These are phyloP conservation scores for Anolis apletophallus DNA, from an alignment of 2,797 vertebrate species.

Conservation along the genomic window DNA sequence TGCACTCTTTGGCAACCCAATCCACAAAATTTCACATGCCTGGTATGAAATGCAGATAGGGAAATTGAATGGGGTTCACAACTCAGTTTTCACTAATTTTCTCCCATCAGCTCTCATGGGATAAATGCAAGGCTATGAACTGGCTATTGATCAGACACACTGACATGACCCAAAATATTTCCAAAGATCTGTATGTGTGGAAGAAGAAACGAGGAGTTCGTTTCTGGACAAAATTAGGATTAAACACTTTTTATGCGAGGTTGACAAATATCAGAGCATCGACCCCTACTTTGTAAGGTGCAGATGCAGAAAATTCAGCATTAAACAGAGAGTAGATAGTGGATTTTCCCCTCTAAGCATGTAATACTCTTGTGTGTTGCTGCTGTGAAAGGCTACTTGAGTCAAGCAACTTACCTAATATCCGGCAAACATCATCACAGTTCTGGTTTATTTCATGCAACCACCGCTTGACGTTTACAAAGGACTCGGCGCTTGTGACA, in stretches of 20 bases:
- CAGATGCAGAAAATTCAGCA: too few species aligned
- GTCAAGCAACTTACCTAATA: slow-evolving; percentile 87
- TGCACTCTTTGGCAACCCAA: not conserved
- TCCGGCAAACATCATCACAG: slow-evolving; percentile 97
- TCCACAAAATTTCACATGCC: not conserved
- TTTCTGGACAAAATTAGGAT: too few species aligned
- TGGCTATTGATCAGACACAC: not conserved
- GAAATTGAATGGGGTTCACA: not conserved
- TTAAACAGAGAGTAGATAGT: too few species aligned
- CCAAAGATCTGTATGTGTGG: too few species aligned
- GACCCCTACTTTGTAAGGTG: too few species aligned
- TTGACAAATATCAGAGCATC: too few species aligned
- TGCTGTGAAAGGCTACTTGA: not conserved
- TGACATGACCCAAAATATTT: not conserved
- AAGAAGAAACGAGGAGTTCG: too few species aligned
- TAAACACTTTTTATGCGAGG: too few species aligned
- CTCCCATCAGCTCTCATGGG: not conserved
- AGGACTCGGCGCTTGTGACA: slow-evolving; percentile 97
- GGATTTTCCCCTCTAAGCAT: too few species aligned
- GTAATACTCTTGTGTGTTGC: too few species aligned
- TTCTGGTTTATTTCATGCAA: slow-evolving; percentile 99
- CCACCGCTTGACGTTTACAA: slow-evolving; percentile 99
- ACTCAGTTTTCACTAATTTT: not conserved
- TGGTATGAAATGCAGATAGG: not conserved
- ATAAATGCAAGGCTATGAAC: not conserved